Conservation (phyloP, 1,140 invertebrate species). For the Lucilia sericata region DNA sequence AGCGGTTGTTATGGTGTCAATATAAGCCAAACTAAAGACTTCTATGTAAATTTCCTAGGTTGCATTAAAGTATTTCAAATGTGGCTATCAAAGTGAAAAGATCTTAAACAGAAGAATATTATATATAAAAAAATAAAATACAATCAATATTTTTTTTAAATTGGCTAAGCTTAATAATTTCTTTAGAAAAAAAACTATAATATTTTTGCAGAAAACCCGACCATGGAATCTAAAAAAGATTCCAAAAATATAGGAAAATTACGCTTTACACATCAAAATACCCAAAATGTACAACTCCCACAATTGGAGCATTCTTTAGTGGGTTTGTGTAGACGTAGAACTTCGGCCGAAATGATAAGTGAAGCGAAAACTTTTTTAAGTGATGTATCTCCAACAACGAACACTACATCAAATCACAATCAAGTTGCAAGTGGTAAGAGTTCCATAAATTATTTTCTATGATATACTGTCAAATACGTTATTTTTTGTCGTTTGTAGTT, state of each 20-base stretch:
- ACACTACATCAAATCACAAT: not conserved
- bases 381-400: conserved; percentile 27
- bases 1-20: conserved; percentile 37
- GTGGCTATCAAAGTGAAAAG: conserved; percentile 36
- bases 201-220: conserved; percentile 57
- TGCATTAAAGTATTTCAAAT: conserved; percentile 2
- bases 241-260: conserved; percentile 6
- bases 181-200: conserved; percentile 59
- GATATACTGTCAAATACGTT: not conserved
- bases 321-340: conserved; percentile 70
- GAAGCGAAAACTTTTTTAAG: conserved; percentile 72
- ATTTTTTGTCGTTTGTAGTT: conserved; percentile 35
- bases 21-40: conserved; percentile 17
- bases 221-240: conserved; percentile 41
- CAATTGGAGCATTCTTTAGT: conserved; percentile 24
- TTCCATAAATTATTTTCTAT: not conserved
- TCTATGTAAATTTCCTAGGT: conserved; percentile 9
- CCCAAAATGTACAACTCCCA: conserved; percentile 30
- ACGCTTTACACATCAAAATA: conserved; percentile 19
- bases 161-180: conserved; percentile 42
- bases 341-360: conserved; percentile 82
- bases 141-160: no score
- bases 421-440: conserved; percentile 28
- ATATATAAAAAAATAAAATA: conserved; percentile 21
- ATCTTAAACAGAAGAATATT: not conserved